Evolutionary conservation across 2,888 invertebrate genomes (phyloP).

Genomic region (Archips xylosteana): DNA sequence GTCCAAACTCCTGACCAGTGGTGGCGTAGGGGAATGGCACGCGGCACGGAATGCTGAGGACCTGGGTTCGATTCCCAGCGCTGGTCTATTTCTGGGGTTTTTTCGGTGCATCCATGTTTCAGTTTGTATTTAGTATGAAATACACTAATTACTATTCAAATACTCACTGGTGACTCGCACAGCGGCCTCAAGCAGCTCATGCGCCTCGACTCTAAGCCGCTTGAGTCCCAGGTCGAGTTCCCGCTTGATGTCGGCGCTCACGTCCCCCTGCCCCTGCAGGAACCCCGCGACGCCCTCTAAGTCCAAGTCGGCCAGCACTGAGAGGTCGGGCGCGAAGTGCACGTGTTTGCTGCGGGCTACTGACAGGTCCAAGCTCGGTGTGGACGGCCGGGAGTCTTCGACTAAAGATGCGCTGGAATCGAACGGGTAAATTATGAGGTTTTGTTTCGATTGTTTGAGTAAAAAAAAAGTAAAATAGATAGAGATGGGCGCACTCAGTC

Average conservation of each 20-base stretch:
- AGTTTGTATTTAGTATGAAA: no score
- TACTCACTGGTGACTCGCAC: conserved; percentile 63
- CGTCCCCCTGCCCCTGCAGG: conserved; percentile 80
- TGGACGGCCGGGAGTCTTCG: conserved; percentile 58
- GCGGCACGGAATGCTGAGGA: no score
- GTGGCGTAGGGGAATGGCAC: no score
- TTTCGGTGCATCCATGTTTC: no score
- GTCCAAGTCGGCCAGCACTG: conserved; percentile 86
- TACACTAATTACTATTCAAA: no score
- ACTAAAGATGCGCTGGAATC: conserved; percentile 18
- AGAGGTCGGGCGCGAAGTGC: conserved; percentile 90
- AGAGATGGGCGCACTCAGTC: no score
- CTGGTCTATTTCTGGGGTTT: no score
- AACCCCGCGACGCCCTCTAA: conserved; percentile 85
- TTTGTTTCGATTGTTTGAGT: no score
- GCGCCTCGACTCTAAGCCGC: conserved; percentile 84
- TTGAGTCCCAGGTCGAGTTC: conserved; percentile 65
- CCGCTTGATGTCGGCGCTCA: conserved; percentile 85
- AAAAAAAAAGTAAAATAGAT: no score
- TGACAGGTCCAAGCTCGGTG: conserved; percentile 53
- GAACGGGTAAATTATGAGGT: background rate
- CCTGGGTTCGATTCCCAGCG: no score
- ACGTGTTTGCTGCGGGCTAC: conserved; percentile 81
- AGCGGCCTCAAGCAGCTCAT: conserved; percentile 88
- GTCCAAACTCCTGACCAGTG: no score